Evolutionary conservation across 37 sponge, comb jelly and placozoan genomes (phyloP).

Genomic region (Tethya wilhelma): DNA sequence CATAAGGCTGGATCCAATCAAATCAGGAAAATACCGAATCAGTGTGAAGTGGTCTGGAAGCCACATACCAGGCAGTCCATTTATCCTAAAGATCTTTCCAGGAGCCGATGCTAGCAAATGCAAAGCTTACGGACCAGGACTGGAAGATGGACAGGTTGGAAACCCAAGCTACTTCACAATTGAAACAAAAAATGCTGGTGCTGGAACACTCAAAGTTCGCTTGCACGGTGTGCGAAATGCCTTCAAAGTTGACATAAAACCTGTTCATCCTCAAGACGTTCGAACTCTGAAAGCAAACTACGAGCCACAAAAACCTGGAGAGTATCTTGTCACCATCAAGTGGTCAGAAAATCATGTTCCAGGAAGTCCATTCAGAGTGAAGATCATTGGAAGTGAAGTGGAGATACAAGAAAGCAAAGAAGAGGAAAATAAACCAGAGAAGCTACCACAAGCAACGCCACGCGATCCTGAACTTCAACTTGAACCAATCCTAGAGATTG

Average conservation of each 20-base stretch:
- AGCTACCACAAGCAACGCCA: not conserved
- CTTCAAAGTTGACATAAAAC: slow-evolving; percentile 83
- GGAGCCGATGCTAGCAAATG: slow-evolving; percentile 82
- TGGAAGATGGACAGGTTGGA: slow-evolving; percentile 73
- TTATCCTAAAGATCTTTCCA: slow-evolving; percentile 68
- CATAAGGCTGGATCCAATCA: slow-evolving; percentile 57
- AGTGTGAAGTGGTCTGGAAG: slow-evolving; percentile 67
- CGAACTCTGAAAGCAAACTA: slow-evolving; percentile 79
- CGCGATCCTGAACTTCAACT: too few species aligned
- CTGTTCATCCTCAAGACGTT: slow-evolving; percentile 47
- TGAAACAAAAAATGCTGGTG: slow-evolving; percentile 80
- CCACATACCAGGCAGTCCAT: slow-evolving; percentile 76
- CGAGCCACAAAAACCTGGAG: slow-evolving; percentile 74
- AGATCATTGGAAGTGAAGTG: not conserved
- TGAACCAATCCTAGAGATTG: too few species aligned
- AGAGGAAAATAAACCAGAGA: not conserved
- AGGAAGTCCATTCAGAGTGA: slow-evolving; percentile 60
- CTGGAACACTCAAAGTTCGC: slow-evolving; percentile 67
- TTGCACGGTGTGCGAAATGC: slow-evolving; percentile 82
- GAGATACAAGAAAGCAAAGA: not conserved
- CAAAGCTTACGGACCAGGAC: slow-evolving; percentile 74
- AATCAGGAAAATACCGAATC: slow-evolving; percentile 75
- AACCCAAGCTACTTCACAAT: slow-evolving; percentile 56
- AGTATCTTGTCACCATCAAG: slow-evolving; percentile 83
- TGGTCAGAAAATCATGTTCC: slow-evolving; percentile 85